Base-by-base conservation (phyloP, 2,113 vertebrate species). In the Coptodon rendalli region DNA sequence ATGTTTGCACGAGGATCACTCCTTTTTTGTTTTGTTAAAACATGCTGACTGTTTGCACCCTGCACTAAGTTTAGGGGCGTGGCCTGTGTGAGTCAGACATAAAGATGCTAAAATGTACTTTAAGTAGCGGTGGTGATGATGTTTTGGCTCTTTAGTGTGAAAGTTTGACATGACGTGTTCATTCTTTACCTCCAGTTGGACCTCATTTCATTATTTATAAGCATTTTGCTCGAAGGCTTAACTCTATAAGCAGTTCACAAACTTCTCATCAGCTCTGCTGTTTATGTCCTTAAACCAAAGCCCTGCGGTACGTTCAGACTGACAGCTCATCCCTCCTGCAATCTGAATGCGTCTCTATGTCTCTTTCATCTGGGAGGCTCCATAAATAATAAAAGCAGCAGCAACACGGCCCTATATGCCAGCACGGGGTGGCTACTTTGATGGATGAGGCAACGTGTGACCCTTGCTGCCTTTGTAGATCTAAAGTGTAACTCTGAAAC, bases 301-400 rank as follows among this genome's bases (percentile, higher is more conserved):
- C 17, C 34, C 34, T 9, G 78, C 86, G 27, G 38, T 34, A 2
- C 45, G 6, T 90, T 86, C 16, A 38, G 36, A 38, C 80, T 56
- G 86, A 81, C 89, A 82, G 87, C 82, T 91, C 88, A 84, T 82
- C 59, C 34, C 8, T 89, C 89, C 54, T 56, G 40, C 79, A 29
- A 10, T 61, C 34, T 40, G 82, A 87, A 84, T 81, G 61, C 59
- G 84, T 87, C 52, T 91, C 53, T 83, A 43, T 4, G 40, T 73
- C 40, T 92, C 88, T 91, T 84, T 92, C 81, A 87, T 87, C 68
- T 45, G 38, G 50, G 43, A 54, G 19, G 83, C 84, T 88, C 85
- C 89, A 90, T 92, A 90, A 91, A 94, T 94, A 93, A 93, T 84
- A 86, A 84, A 90, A 81, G 53, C 86, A 84, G 89, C 88, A 50